Conservation (phyloP, 2,113 vertebrate species). For the Gorsachius goisagi region DNA sequence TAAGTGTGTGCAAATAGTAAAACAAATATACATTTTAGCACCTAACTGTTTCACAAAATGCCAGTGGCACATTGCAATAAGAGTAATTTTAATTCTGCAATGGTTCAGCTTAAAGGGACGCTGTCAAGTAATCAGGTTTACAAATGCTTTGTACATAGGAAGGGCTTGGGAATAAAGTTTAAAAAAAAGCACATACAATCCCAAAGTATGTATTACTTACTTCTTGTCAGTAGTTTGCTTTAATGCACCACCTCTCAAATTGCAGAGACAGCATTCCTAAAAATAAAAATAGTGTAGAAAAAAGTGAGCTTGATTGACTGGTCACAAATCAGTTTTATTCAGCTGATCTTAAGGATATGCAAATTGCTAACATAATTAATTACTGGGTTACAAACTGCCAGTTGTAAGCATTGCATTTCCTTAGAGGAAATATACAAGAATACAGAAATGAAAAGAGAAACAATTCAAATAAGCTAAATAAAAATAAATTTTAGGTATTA, state of each 20-base stretch:
- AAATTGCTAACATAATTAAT: not conserved
- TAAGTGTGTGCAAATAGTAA: not conserved
- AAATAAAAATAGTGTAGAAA: slow-evolving; percentile 51
- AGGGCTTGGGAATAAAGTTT: not conserved
- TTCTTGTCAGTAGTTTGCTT: slow-evolving; percentile 91
- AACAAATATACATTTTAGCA: not conserved
- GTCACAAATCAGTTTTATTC: not conserved
- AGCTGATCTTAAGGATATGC: not conserved
- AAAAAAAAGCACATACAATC: not conserved
- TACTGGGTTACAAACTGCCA: not conserved
- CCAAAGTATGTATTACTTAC: slow-evolving; percentile 74
- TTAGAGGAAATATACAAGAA: not conserved
- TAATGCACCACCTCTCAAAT: slow-evolving; percentile 93
- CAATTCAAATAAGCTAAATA: not conserved
- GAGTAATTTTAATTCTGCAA: not conserved
- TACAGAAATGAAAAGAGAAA: not conserved
- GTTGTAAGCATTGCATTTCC: not conserved
- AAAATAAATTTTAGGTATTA: not conserved
- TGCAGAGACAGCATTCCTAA: slow-evolving; percentile 97
- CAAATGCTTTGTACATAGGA: not conserved
- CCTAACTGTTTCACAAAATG: not conserved
- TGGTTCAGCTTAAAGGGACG: not conserved
- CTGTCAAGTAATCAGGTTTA: not conserved
- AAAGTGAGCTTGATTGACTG: not conserved
- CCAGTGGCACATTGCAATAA: not conserved